Conservation (phyloP, 2,797 vertebrate species). For the Glossophaga mutica region DNA sequence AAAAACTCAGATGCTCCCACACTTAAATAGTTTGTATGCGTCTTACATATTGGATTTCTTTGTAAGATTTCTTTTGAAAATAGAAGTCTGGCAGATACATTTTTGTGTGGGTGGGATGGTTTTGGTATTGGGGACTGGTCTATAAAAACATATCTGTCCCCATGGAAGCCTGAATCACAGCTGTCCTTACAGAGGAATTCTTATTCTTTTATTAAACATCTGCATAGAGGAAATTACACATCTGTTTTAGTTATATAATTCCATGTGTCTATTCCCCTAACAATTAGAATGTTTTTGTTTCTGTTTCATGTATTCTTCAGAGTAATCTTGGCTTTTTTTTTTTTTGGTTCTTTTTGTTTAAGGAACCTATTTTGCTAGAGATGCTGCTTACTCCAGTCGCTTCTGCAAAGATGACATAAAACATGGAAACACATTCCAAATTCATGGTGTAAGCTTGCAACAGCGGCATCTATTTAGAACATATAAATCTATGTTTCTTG, state of each 20-base stretch:
- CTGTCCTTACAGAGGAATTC: background rate
- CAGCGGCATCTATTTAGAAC: conserved; percentile 87
- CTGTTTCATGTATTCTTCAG: background rate
- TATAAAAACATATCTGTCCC: background rate
- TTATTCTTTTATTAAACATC: background rate
- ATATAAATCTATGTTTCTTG: conserved; percentile 95
- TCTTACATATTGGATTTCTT: background rate
- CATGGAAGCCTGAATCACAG: background rate
- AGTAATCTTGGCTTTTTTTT: conserved; percentile 57
- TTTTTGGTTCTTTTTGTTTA: conserved; percentile 52
- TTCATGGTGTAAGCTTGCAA: conserved; percentile 89
- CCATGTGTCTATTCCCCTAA: background rate
- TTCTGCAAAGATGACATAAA: conserved; percentile 94
- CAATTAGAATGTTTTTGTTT: conserved; percentile 24
- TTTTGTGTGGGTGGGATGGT: background rate
- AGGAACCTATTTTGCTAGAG: conserved; percentile 97
- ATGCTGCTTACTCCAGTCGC: conserved; percentile 95
- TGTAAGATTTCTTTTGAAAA: background rate
- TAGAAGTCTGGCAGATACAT: background rate
- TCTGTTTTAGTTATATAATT: background rate
- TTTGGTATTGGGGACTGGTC: background rate
- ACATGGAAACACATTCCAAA: conserved; percentile 90
- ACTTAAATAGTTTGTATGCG: background rate
- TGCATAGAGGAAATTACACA: background rate
- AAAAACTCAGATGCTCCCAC: background rate